Conservation (phyloP, 2,797 vertebrate species). For the Tangara arthus region DNA sequence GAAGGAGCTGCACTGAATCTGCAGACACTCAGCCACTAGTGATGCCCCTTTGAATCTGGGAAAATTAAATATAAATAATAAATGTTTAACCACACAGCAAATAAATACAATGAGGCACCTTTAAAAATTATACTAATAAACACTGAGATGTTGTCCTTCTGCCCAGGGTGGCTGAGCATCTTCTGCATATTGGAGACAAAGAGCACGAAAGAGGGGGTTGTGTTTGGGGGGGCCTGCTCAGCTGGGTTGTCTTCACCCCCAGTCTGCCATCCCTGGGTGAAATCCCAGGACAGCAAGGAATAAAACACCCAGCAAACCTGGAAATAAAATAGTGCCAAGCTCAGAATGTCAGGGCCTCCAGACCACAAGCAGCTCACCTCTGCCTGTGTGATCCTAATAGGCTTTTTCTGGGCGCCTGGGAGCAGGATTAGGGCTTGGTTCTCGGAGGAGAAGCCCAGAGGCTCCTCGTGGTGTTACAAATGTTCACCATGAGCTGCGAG, state of each 20-base stretch:
- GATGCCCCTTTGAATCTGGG: constrained; percentile 44
- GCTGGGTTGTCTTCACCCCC: background rate
- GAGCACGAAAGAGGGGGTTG: background rate
- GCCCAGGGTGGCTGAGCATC: constrained; percentile 2
- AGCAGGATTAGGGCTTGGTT: background rate
- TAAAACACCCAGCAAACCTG: background rate
- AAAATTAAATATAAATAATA: constrained; percentile 77
- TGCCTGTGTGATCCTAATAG: background rate
- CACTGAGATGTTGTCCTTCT: constrained; percentile 58
- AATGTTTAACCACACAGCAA: constrained; percentile 65
- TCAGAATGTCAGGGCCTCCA: background rate
- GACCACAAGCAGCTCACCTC: background rate
- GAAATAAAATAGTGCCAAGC: background rate
- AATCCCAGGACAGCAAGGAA: background rate
- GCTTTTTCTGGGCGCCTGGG: background rate
- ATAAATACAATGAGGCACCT: constrained; percentile 68
- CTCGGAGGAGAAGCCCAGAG: background rate
- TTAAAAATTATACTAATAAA: constrained; percentile 74
- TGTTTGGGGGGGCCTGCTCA: background rate
- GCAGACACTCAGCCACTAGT: constrained; percentile 13
- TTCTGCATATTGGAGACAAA: background rate
- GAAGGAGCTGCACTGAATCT: constrained; percentile 53
- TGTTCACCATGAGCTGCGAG: background rate
- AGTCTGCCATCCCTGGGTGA: background rate
- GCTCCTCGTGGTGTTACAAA: background rate